Evolutionary conservation across 2,888 invertebrate genomes (phyloP).

Genomic region (Tenthredo amoena): DNA sequence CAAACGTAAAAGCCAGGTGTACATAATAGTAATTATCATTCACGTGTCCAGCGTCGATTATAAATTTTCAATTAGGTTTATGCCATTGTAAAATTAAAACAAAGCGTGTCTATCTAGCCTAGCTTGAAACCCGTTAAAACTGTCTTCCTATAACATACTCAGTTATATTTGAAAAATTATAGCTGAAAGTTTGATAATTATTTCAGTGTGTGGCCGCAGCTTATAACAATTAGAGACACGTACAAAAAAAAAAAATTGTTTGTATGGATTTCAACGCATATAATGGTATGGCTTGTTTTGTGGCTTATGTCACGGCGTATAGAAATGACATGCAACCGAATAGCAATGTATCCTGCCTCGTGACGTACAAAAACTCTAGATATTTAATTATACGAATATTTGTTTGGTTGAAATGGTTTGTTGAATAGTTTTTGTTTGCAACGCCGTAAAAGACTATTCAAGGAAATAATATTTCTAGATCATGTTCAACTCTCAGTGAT

Average conservation of each 20-base stretch:
- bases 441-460: not conserved
- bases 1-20: not conserved
- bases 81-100: conserved; percentile 26
- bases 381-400: not conserved
- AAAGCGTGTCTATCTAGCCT: conserved; percentile 10
- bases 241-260: not conserved
- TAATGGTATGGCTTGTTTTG: not conserved
- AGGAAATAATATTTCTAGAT: not conserved
- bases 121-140: not conserved
- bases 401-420: not conserved
- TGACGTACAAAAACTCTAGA: not conserved
- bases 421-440: not conserved
- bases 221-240: not conserved
- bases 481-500: not conserved
- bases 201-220: not conserved
- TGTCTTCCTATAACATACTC: not conserved
- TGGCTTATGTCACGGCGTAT: not conserved
- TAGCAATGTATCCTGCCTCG: not conserved
- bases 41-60: conserved; percentile 10
- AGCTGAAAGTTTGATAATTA: not conserved
- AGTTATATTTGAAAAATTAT: not conserved
- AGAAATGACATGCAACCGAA: conserved; percentile 2
- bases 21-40: not conserved
- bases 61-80: conserved; percentile 20
- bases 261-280: not conserved